Evolutionary conservation across 2,797 vertebrate species (phyloP).

Genomic region (Danio albolineatus): DNA sequence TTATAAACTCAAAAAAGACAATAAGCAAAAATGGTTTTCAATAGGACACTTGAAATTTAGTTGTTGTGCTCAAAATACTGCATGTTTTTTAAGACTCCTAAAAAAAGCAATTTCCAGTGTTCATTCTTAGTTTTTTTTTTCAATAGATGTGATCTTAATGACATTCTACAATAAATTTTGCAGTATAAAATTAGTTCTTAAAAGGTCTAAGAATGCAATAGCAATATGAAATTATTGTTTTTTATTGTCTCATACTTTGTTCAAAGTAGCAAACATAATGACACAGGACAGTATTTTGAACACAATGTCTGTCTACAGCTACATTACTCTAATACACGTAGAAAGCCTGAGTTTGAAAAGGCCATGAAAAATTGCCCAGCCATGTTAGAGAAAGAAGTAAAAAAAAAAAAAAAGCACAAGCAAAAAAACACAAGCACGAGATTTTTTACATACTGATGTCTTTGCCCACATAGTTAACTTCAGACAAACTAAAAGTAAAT

Average conservation of each 20-base stretch:
- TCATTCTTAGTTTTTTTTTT: background rate
- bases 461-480: background rate
- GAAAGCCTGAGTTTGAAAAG: constrained; percentile 35
- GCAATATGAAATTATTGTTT: background rate
- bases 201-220: background rate
- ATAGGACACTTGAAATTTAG: background rate
- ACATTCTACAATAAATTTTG: background rate
- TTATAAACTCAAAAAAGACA: background rate
- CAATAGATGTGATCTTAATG: background rate
- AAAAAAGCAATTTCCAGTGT: background rate
- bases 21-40: background rate
- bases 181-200: background rate
- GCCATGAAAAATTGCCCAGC: constrained; percentile 53
- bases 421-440: background rate
- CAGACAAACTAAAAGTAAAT: constrained; percentile 1
- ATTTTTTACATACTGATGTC: background rate
- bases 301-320: constrained; percentile 16
- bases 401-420: background rate
- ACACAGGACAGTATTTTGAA: constrained; percentile 10
- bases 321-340: constrained; percentile 26
- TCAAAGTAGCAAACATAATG: background rate
- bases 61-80: background rate
- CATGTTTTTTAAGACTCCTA: background rate
- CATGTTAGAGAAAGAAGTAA: constrained; percentile 26
- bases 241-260: background rate